phyloP scores from a whole-genome alignment of 2,888 invertebrate genomes.

The Imbricaverruca yamaguchii region DNA sequence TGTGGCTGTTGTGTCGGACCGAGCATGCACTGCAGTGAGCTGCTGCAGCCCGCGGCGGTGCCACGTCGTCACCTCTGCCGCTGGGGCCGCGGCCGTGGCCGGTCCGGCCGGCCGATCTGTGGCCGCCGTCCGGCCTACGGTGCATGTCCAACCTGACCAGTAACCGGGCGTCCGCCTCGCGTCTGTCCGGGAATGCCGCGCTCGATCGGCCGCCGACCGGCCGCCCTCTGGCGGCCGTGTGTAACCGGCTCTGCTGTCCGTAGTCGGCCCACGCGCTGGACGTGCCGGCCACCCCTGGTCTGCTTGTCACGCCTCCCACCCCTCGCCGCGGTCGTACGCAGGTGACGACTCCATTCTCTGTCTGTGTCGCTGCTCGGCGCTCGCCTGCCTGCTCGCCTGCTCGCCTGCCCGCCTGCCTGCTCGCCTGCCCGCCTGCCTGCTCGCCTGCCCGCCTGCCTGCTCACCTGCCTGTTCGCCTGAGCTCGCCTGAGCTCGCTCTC shows the following conservation, averaged over 20 bases:
- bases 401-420: not conserved
- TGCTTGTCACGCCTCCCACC: slow-evolving; percentile 12
- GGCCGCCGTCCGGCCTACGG: too few species aligned
- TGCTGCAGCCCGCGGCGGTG: too few species aligned
- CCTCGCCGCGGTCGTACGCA: not conserved
- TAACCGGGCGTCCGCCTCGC: too few species aligned
- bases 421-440: not conserved
- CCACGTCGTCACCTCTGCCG: too few species aligned
- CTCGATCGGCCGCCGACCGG: not conserved
- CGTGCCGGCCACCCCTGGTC: not conserved
- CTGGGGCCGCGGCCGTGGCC: not conserved
- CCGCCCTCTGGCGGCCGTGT: not conserved
- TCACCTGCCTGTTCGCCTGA: not conserved
- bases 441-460: not conserved
- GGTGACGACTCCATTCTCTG: not conserved
- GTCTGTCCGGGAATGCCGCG: too few species aligned
- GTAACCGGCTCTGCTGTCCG: not conserved
- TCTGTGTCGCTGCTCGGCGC: not conserved
- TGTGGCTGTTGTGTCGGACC: too few species aligned
- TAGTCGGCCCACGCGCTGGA: not conserved
- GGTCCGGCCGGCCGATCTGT: not conserved
- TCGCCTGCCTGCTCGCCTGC: not conserved
- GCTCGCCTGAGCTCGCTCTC: too few species aligned
- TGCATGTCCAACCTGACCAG: too few species aligned
- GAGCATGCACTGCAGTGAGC: too few species aligned